Percentiles rank a stretch among this genome's conserved stretches.
These are phyloP conservation scores for Siderastrea radians DNA, from an alignment of 92 coral and sea anemone genomes.

Conservation along the genomic window DNA sequence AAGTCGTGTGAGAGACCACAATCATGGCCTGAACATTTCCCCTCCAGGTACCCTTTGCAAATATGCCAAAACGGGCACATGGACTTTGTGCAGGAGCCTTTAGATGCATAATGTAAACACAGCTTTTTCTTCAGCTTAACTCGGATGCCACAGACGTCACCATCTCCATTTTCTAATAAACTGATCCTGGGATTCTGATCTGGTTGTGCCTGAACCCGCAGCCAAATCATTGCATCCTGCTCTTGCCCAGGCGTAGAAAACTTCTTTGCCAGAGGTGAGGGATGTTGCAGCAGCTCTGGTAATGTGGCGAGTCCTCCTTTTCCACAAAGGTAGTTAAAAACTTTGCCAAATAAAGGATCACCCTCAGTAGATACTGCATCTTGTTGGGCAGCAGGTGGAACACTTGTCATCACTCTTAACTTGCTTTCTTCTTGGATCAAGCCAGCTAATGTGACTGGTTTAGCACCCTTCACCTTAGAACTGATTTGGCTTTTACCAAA, in stretches of 20 bases:
- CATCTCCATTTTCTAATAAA: constrained; percentile 37
- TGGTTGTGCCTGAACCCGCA: constrained; percentile 38
- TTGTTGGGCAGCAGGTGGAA: background rate
- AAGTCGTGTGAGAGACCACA: constrained; percentile 68
- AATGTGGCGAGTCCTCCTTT: constrained; percentile 67
- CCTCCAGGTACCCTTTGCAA: constrained; percentile 67
- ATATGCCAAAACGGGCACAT: constrained; percentile 67
- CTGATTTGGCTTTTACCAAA: background rate
- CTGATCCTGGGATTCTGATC: constrained; percentile 21
- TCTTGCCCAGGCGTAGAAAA: background rate
- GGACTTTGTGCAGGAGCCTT: constrained; percentile 46
- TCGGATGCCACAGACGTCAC: constrained; percentile 34
- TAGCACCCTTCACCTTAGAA: background rate
- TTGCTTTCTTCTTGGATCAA: background rate
- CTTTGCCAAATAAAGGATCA: constrained; percentile 56
- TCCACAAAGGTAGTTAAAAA: constrained; percentile 67
- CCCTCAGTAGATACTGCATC: background rate
- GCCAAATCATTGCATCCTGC: constrained; percentile 59
- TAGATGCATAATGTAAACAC: constrained; percentile 61
- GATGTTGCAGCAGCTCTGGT: constrained; percentile 60
- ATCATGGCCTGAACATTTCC: constrained; percentile 26
- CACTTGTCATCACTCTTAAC: background rate
- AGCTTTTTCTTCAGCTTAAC: constrained; percentile 51
- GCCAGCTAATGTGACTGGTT: constrained; percentile 5
- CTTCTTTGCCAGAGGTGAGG: constrained; percentile 71